A percentile compares a stretch with the other conserved stretches of the same genome.
These are phyloP conservation scores for Drosophila teissieri DNA, from an alignment of 1,140 invertebrate species.

Conservation along the genomic window DNA sequence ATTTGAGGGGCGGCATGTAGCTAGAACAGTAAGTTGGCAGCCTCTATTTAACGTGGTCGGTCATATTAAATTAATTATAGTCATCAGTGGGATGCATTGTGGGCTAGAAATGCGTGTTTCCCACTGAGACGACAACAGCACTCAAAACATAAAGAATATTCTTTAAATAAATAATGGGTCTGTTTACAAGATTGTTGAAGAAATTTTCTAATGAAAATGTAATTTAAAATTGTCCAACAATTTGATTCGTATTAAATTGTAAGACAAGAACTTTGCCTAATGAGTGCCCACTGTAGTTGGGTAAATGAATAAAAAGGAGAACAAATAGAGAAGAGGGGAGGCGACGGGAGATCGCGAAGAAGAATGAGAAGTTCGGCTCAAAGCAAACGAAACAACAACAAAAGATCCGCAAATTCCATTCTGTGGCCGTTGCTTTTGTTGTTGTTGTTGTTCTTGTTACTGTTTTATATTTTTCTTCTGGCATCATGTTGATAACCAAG, in stretches of 20 bases:
- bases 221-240: no score
- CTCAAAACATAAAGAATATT: slow-evolving; percentile 3
- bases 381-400: slow-evolving; percentile 15
- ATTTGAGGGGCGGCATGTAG: background rate
- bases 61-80: slow-evolving; percentile 42
- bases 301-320: background rate
- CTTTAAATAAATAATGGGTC: no score
- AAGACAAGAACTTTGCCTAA: background rate
- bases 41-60: slow-evolving; percentile 11
- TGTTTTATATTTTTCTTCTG: slow-evolving; percentile 20
- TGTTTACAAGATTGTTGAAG: no score
- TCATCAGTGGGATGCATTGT: slow-evolving; percentile 30
- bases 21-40: slow-evolving; percentile 3
- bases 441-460: slow-evolving; percentile 40
- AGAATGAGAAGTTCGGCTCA: slow-evolving; percentile 39
- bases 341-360: slow-evolving; percentile 14
- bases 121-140: slow-evolving; percentile 1
- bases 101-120: slow-evolving; percentile 20
- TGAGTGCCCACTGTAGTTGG: slow-evolving; percentile 6
- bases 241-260: background rate
- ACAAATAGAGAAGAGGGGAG: background rate
- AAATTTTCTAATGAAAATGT: no score
- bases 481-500: slow-evolving; percentile 68
- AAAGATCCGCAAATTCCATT: slow-evolving; percentile 26
- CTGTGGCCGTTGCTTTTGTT: slow-evolving; percentile 9